Evolutionary conservation across 2,113 vertebrate genomes (phyloP), one percentile per base, ranked within the genome.

Genomic region (Callionymus lyra): DNA sequence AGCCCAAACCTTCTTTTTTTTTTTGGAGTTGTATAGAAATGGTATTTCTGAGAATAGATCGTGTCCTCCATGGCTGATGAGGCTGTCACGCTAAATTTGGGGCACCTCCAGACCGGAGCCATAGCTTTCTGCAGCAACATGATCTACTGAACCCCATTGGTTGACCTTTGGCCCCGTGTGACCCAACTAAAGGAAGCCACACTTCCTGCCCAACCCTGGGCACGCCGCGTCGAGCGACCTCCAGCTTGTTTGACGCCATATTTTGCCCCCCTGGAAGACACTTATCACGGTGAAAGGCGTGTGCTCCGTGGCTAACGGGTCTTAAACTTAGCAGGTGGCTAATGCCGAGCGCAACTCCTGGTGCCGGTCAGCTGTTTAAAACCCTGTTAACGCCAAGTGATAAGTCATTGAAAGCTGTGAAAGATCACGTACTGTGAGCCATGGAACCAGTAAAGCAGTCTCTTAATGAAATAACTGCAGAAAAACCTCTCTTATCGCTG

Each of bases 131-230:
- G 36, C 47, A 76, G 73, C 55, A 77, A 81, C 74, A 38, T 32
- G 42, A 81, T 68, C 71, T 34, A 44, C 56, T 19, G 39, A 40
- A 27, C 57, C 72, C 63, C 41, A 1, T 46, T 52, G 44, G 11
- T 37, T 55, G 66, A 80, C 75, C 80, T 71, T 47, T 78, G 65
- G 16, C 12, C 65, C 70, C 46, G 50, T 31, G 39, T 35, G 38
- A 38, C 34, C 27, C 19, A 38, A 46, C 40, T 61, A 43, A 55
- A 54, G 70, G 68, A 76, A 79, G 53, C 57, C 68, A 46, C 59
- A 58, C 55, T 80, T 85, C 81, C 82, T 79, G 71, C 52, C 50
- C 70, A 56, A 59, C 43, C 5, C 35, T 4, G 14, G 31, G 55
- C 27, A 34, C 17, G 45, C 59, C 53, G 53, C 31, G 68, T 38